Percentiles rank a stretch among this genome's conserved stretches.
These are phyloP conservation scores for Drosophila pruinosa DNA, from an alignment of 1,140 invertebrate species.

Conservation along the genomic window DNA sequence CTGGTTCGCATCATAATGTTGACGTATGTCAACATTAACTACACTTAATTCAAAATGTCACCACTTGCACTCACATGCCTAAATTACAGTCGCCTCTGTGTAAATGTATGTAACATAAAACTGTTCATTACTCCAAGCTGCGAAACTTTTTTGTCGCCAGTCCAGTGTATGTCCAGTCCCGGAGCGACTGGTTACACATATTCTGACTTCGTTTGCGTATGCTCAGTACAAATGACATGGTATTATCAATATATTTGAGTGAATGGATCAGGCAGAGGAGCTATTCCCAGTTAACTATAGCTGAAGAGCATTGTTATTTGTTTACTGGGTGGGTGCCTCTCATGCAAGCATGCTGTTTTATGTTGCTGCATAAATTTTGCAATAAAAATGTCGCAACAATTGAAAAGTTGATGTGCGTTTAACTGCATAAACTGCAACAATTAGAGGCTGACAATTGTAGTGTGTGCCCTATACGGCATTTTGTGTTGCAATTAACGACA, in stretches of 20 bases:
- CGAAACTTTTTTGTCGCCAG: slow-evolving; percentile 37
- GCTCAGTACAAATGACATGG: background rate
- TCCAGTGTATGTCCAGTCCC: slow-evolving; percentile 26
- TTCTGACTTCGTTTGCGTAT: background rate
- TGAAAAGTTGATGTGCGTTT: slow-evolving; percentile 46
- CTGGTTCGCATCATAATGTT: slow-evolving; percentile 43
- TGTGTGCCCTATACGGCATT: slow-evolving; percentile 34
- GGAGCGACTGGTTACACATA: slow-evolving; percentile 36
- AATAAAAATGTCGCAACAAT: slow-evolving; percentile 57
- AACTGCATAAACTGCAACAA: slow-evolving; percentile 52
- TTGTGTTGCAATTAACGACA: slow-evolving; percentile 50
- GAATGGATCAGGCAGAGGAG: no score
- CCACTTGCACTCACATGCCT: slow-evolving; percentile 22
- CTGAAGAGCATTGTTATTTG: no score
- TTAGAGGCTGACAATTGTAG: slow-evolving; percentile 29
- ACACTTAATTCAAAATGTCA: slow-evolving; percentile 77
- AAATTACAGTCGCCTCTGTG: slow-evolving; percentile 20
- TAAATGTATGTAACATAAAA: background rate
- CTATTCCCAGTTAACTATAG: background rate
- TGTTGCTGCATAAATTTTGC: slow-evolving; percentile 44
- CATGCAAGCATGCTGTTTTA: background rate
- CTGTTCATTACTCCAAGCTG: slow-evolving; percentile 31
- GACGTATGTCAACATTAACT: slow-evolving; percentile 75
- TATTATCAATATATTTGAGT: background rate
- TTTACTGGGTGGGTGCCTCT: slow-evolving; percentile 19